Percentiles rank a stretch among this genome's conserved stretches.
phyloP scores from a whole-genome alignment of 2,888 invertebrate genomes.

The Luperina nickerlii region DNA sequence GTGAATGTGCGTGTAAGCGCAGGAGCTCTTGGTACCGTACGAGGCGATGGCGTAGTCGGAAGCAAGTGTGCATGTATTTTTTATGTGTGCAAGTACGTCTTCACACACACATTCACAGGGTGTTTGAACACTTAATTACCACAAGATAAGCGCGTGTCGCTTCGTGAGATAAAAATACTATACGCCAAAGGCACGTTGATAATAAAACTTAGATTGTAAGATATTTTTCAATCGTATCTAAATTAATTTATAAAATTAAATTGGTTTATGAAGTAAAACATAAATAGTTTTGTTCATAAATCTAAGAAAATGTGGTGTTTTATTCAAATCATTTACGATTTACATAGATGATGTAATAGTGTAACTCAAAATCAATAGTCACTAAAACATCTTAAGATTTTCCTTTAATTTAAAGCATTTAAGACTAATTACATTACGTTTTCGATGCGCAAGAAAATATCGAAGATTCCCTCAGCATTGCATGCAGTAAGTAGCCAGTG shows the following conservation, averaged over 20 bases:
- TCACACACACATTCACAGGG: background rate
- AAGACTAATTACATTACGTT: no score
- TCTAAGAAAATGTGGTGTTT: background rate
- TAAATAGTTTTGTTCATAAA: background rate
- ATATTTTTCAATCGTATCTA: background rate
- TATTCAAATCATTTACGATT: background rate
- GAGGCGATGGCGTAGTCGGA: background rate
- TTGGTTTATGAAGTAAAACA: background rate
- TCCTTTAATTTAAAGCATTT: no score
- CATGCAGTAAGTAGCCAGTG: no score
- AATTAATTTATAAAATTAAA: background rate
- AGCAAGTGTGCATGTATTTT: background rate
- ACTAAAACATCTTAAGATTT: no score
- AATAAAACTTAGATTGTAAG: background rate
- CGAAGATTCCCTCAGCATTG: no score
- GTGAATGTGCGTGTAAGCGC: background rate
- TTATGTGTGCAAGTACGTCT: background rate
- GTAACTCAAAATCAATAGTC: no score
- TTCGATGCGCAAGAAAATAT: no score
- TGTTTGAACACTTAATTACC: background rate
- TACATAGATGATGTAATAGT: no score
- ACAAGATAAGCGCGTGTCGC: background rate
- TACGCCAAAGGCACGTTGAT: background rate
- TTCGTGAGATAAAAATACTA: background rate
- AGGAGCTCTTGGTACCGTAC: background rate